These are phyloP conservation scores for Platyrinchus mystaceus DNA, from an alignment of 2,797 vertebrate species.

Conservation along the genomic window DNA sequence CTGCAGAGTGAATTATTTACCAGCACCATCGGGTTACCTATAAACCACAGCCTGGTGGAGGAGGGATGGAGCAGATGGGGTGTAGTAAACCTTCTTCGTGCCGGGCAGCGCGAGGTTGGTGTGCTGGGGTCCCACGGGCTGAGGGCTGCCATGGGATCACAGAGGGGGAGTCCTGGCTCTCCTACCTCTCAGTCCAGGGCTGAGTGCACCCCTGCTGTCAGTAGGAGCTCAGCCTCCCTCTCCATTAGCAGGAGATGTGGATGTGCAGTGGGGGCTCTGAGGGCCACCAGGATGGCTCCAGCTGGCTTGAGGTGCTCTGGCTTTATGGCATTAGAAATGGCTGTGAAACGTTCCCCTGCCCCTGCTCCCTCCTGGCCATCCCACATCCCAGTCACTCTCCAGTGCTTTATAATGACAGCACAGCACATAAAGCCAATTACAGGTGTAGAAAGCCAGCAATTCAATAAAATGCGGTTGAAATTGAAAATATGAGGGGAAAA, in stretches of 20 bases:
- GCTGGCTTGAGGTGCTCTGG: neutral
- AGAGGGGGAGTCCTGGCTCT: neutral
- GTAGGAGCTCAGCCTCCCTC: neutral
- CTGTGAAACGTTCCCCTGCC: neutral
- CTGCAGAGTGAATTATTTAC: constrained; percentile 62
- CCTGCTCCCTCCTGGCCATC: neutral
- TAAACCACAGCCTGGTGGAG: neutral
- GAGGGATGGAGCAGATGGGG: neutral
- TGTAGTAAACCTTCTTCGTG: neutral
- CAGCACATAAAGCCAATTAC: neutral
- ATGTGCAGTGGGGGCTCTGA: fast-evolving
- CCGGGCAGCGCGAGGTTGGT: fast-evolving
- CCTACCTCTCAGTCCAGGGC: neutral
- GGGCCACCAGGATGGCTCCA: neutral
- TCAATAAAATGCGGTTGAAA: neutral
- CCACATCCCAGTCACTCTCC: neutral
- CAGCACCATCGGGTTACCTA: neutral
- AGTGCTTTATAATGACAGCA: neutral
- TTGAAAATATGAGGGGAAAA: neutral
- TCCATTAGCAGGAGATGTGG: neutral
- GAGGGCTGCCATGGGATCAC: neutral
- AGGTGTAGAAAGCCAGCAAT: neutral
- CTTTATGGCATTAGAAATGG: neutral
- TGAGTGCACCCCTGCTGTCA: fast-evolving
- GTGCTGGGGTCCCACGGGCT: neutral